Evolutionary conservation across 2,113 vertebrate genomes (phyloP).

Genomic region (Brachyistius frenatus): DNA sequence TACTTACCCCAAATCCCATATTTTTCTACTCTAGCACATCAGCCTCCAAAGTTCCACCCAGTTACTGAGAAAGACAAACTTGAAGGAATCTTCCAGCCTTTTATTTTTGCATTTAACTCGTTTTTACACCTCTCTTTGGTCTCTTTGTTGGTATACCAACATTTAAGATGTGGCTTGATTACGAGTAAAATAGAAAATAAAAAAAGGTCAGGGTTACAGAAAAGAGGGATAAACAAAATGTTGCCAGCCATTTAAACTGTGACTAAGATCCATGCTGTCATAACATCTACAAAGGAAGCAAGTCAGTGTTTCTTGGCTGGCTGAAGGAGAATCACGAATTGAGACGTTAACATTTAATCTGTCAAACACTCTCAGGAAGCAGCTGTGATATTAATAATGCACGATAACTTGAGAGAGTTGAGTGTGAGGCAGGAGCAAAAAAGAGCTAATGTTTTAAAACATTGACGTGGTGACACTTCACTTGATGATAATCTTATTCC

Average conservation of each 20-base stretch:
- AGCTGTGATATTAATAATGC: neutral
- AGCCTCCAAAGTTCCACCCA: neutral
- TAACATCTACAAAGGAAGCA: neutral
- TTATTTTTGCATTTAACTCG: neutral
- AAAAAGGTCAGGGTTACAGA: constrained; percentile 7
- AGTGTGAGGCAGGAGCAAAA: neutral
- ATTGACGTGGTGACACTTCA: no score
- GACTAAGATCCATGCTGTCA: neutral
- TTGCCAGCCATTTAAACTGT: constrained; percentile 6
- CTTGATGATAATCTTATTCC: no score
- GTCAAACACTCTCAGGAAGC: neutral
- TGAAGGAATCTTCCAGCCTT: neutral
- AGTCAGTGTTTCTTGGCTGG: constrained; percentile 19
- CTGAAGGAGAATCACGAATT: neutral
- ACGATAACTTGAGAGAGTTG: neutral
- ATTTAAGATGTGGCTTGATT: constrained; percentile 8
- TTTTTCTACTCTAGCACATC: no score
- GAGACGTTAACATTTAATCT: neutral
- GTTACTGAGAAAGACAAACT: neutral
- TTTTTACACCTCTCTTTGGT: neutral
- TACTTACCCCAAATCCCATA: no score
- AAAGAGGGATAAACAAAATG: neutral
- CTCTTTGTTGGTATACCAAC: neutral
- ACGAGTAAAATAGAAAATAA: no score
- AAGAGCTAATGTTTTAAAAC: constrained; percentile 2